Evolutionary conservation across 2,888 invertebrate species (phyloP), one percentile per base, ranked within the genome.

Genomic region (Boloria selene): DNA sequence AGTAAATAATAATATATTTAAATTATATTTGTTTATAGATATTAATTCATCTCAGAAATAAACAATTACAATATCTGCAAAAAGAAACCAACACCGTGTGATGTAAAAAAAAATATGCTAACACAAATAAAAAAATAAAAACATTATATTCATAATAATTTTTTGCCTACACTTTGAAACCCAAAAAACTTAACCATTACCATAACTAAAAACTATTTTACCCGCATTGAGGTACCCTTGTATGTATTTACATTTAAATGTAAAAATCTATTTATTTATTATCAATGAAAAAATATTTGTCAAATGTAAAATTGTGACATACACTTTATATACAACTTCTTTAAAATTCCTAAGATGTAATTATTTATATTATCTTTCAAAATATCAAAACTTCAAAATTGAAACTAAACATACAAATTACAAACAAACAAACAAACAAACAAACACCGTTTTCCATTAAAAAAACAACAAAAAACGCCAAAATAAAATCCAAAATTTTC

Each of bases 211-310:
- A 56, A 42, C 49, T 60, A 44, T 60, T 59, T 38, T n/a, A 60
- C 60, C 56, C 45, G 45, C 45, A 45, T 56, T 18, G 56, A 45
- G 55, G 56, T 56, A 56, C 56, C 56, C 56, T 45, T 56, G 26
- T 56, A 2, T 26, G 26, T 26, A 45, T 44, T 44, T 56, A 45
- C n/a, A 45, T 56, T 22, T 14, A 45, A 56, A 45, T n/a, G 42
- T 44, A 55, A 14, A 18, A 17, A n/a, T n/a, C n/a, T 3, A 13
- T 44, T 22, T 45, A n/a, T 45, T 56, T 16, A 45, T 22, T 45
- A 45, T 56, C 55, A n/a, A 56, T 45, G 45, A 2, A n/a, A 52
- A 52, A 56, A 55, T 38, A 42, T 14, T 7, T 10, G 14, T 4
- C 16, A n/a, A n/a, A 31, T 53, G 26, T 13, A 56, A 56, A 5